Conservation (phyloP, 2,113 vertebrate genomes). For the Spea bombifrons region DNA sequence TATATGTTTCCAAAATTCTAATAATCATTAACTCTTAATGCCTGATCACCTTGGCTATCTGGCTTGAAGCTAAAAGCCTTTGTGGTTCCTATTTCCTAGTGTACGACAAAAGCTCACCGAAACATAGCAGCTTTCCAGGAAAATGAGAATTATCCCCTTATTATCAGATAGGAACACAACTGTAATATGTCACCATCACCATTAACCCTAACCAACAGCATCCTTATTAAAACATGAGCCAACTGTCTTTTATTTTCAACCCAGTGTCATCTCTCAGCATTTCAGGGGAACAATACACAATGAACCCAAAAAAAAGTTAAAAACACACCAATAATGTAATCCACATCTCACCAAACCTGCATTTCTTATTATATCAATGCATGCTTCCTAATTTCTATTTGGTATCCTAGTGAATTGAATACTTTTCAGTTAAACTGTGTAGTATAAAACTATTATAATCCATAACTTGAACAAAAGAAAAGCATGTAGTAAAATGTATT, state of each 20-base stretch:
- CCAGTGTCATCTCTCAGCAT: no score
- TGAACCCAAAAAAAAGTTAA: neutral
- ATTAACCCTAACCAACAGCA: neutral
- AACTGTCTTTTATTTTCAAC: neutral
- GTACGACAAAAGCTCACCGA: neutral
- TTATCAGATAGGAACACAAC: slow-evolving; percentile 8
- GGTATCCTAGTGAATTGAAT: no score
- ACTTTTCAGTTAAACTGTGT: no score
- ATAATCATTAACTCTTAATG: no score
- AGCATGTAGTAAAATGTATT: slow-evolving; percentile 55
- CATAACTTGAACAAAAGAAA: neutral
- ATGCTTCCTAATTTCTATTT: no score
- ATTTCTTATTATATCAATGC: no score
- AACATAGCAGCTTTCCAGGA: slow-evolving; percentile 59
- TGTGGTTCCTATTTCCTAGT: slow-evolving; percentile 11
- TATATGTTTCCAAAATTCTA: no score
- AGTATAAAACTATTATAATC: no score
- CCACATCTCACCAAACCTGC: neutral
- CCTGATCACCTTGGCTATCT: no score
- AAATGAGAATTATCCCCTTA: slow-evolving; percentile 20
- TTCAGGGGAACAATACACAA: slow-evolving; percentile 9
- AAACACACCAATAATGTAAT: neutral
- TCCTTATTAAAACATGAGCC: neutral
- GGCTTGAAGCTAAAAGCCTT: slow-evolving; percentile 36
- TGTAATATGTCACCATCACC: slow-evolving; percentile 23